Base-by-base conservation (phyloP, 2,888 invertebrate genomes). In the Nesidiocoris tenuis region DNA sequence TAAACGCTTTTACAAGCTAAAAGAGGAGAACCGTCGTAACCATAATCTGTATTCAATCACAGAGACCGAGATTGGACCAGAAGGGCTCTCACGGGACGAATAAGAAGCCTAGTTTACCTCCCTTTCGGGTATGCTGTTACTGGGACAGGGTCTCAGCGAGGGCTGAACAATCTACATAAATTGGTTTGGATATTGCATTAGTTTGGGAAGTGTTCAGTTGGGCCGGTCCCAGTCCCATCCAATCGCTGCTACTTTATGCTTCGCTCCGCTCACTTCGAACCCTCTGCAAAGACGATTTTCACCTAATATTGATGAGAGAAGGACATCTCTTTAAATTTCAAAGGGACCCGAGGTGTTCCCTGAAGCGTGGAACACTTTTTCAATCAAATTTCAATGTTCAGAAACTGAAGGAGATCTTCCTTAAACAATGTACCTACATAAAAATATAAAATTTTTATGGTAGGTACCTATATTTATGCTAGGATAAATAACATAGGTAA, bases 151-250 rank as follows among this genome's bases (percentile, higher is more conserved):
- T 63, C 54, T 61, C 61, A 61, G 61, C 61, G 70, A 25, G 54
- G 18, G 72, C 61, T 21, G 54, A 72, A 72, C 72, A 72, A 72
- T 72, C 72, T 72, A 72, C 72, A 72, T 72, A 72, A 72, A 72
- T 72, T 72, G 72, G 54, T 17, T 61, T 54, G 55, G 72, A 72
- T 59, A 63, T 72, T 72, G 54, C 61, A 72, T 72, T 72, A 72
- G 72, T 72, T 70, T 72, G 72, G 72, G 72, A 72, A 72, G 72
- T 63, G 72, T 24, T 61, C 39, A 12, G 5, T 39, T 7, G 39
- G 61, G 61, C 12, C 72, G 22, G 18, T 22, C 22, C 63, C 25
- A 61, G 72, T 72, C 72, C 22, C 72, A 72, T 61, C 61, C 72
- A 72, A 72, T 72, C 61, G 24, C 70, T 22, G 18, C 70, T 22